These are phyloP conservation scores for Cheirogaleus medius DNA, from an alignment of 2,113 vertebrate species.

Conservation along the genomic window DNA sequence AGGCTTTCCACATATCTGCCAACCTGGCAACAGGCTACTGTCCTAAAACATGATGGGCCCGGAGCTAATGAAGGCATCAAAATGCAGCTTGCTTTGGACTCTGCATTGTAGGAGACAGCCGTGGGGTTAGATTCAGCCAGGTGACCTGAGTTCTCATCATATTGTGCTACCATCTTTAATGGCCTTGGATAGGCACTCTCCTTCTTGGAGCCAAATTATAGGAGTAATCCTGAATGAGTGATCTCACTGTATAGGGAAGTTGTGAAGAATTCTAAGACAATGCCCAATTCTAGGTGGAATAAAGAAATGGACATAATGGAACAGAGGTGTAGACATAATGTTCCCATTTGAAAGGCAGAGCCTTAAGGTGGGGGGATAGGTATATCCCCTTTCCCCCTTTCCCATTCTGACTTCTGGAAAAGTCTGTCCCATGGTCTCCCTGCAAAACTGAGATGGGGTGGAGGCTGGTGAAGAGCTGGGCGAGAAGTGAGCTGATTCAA, in stretches of 20 bases:
- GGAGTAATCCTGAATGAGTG: not conserved
- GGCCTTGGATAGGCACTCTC: too few relatives aligned
- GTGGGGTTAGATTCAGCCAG: not conserved
- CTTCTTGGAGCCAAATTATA: not conserved
- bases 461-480: not conserved
- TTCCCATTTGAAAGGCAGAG: not conserved
- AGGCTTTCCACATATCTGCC: not conserved
- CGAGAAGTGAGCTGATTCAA: not conserved
- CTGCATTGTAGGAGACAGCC: not conserved
- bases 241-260: too few relatives aligned
- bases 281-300: not conserved
- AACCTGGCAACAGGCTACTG: not conserved
- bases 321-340: not conserved
- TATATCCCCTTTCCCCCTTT: not conserved
- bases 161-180: not conserved
- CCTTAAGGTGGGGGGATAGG: not conserved
- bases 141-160: not conserved
- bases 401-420: not conserved
- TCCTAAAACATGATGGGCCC: accelerated
- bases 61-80: accelerated
- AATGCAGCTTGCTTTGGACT: accelerated
- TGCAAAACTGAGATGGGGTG: not conserved
- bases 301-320: not conserved
- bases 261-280: not conserved
- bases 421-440: not conserved